Conservation (phyloP, 2,113 vertebrate species). For the Balaeniceps rex region DNA sequence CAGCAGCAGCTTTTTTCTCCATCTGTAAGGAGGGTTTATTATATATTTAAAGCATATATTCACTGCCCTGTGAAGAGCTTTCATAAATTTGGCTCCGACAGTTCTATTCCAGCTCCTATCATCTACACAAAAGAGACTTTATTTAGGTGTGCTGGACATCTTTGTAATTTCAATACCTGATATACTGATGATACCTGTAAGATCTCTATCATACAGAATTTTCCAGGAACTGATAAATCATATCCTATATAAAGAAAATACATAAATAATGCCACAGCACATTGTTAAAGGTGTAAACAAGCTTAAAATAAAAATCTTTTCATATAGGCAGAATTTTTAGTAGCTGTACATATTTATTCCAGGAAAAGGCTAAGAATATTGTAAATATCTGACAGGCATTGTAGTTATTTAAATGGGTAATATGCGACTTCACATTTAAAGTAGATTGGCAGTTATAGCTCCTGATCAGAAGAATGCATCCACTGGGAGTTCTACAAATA, state of each 20-base stretch:
- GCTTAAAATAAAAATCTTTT: not conserved
- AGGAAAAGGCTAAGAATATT: not conserved
- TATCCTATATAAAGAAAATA: not conserved
- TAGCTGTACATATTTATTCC: not conserved
- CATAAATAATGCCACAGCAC: not conserved
- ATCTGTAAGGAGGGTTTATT: conserved; percentile 10
- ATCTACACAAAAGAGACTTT: conserved; percentile 34
- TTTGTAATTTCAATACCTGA: conserved; percentile 41
- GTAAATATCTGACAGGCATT: not conserved
- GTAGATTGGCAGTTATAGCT: not conserved
- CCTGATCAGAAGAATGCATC: not conserved
- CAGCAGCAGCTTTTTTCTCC: not conserved
- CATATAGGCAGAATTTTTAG: not conserved
- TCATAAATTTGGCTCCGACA: conserved; percentile 40
- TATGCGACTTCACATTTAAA: not conserved
- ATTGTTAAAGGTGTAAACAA: not conserved
- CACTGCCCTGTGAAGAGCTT: conserved; percentile 14
- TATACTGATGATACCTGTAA: not conserved
- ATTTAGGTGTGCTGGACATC: conserved; percentile 25
- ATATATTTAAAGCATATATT: conserved; percentile 51
- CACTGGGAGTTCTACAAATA: not conserved
- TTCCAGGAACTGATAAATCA: not conserved
- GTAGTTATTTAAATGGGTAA: not conserved
- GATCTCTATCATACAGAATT: not conserved
- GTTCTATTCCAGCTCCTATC: conserved; percentile 36